phyloP scores from a whole-genome alignment of 2,888 invertebrate species.

The Parnassius orleans region DNA sequence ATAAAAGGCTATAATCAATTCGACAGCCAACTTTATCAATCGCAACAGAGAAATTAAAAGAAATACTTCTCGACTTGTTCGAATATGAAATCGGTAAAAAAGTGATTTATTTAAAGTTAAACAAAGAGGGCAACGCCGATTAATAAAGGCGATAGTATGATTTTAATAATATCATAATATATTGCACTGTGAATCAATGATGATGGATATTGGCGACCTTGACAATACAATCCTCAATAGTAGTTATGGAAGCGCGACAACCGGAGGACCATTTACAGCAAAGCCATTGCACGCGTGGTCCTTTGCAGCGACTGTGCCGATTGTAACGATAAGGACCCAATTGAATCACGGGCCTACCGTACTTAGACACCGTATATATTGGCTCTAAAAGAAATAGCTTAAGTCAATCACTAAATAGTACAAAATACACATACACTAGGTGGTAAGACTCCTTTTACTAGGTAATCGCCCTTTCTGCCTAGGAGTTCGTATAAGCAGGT shows the following conservation, averaged over 20 bases:
- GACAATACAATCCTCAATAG: constrained; percentile 33
- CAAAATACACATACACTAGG: too few species aligned
- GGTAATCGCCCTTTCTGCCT: too few species aligned
- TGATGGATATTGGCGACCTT: constrained; percentile 31
- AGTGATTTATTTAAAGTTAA: too few species aligned
- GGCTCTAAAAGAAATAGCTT: constrained; percentile 9
- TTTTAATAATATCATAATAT: background rate
- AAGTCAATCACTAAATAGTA: too few species aligned
- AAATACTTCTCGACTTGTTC: too few species aligned
- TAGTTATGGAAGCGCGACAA: constrained; percentile 37
- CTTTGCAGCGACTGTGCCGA: constrained; percentile 42
- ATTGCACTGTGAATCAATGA: constrained; percentile 26
- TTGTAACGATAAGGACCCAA: constrained; percentile 46
- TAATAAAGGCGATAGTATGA: background rate
- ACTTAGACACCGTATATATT: constrained; percentile 35
- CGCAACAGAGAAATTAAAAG: too few species aligned
- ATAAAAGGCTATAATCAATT: too few species aligned
- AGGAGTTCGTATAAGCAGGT: too few species aligned
- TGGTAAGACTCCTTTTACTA: too few species aligned
- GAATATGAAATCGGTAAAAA: too few species aligned
- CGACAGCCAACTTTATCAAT: too few species aligned
- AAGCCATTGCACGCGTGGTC: constrained; percentile 46
- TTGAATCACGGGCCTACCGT: constrained; percentile 43
- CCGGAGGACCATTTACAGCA: constrained; percentile 41
- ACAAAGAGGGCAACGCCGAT: too few species aligned